Evolutionary conservation across 2,888 invertebrate species (phyloP), one percentile per base, ranked within the genome.

Genomic region (Torymus aiolomorphi): DNA sequence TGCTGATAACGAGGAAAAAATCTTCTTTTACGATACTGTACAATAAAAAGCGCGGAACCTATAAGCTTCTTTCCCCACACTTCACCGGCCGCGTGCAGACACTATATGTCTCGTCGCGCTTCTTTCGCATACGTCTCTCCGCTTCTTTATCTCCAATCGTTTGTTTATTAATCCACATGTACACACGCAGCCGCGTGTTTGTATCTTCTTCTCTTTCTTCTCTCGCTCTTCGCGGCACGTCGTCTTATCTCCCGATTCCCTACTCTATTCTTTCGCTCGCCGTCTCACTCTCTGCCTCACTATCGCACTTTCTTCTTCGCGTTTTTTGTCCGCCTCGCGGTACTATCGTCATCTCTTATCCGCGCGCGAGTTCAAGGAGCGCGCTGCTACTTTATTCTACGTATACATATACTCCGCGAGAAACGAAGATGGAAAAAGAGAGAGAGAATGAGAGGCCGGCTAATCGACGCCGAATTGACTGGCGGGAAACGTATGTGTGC

Each of bases 401-500:
- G 52, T 16, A 24, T 49, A 12, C 56, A 31, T 3, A 31, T 5
- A 31, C 31, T 31, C 31, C 3, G 4, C 31, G 31, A 31, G 31
- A 31, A 31, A 31, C 31, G 31, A 31, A 5, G 31, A 31, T 31
- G 5, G 11, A 5, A 16, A 51, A 67, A 2, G 5, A 13, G 61
- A 69, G 2, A 61, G 3, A 31, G 61, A 54, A 24, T 65, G n/a
- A 54, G 73, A 78, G 14, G 63, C 14, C 88, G 88, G 88, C 88
- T 84, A 84, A 87, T 85, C 85, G 88, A 86, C 88, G 88, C 87
- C 87, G 82, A 85, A 84, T 86, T 81, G 83, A 82, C 51, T 18
- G 65, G 51, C 54, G 67, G 62, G 62, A 42, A 42, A 42, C 42
- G 18, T 54, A 62, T 49, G 12, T 5, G 11, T 42, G 18, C 18